Evolutionary conservation across 2,888 invertebrate genomes (phyloP), one percentile per base, ranked within the genome.

Genomic region (Caradrina clavipalpis): DNA sequence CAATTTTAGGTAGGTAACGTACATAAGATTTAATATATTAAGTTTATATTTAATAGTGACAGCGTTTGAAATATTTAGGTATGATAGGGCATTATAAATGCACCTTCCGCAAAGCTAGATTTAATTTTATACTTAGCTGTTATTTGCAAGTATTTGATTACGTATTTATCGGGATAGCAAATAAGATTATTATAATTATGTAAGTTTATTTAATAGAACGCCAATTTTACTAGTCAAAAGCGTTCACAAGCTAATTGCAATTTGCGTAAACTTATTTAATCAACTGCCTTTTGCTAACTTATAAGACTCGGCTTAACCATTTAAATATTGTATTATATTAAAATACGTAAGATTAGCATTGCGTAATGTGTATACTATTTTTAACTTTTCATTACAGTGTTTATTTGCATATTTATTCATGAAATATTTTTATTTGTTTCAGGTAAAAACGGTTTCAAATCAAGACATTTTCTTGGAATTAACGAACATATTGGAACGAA

Each of bases 1-100:
- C 56, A 13, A 8, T 19, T 51, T 56, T 39, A n/a, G 26, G 6
- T 35, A 21, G 15, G 45, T 17, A 45, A 45, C 17, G 31, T 49
- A 19, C 31, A 21, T 45, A 47, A 21, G 31, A 6, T 19, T n/a
- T n/a, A n/a, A n/a, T n/a, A n/a, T n/a, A n/a, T n/a, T n/a, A n/a
- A n/a, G 15, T 42, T 62, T 26, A 31, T 21, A 77, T 51, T 68
- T 35, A 66, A 77, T 54, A 70, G 57, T 70, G 76, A 81, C 77
- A 80, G 72, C 81, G 82, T 72, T 80, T 81, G 83, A 83, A 70
- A 80, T 87, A 73, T 71, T 72, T 76, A 26, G 26, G 26, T 26
- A 22, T 49, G 57, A 47, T 49, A 62, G 39, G 35, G 21, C 1
- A 60, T 60, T 73, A 42, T 50, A 26, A 60, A 58, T 56, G 39